Evolutionary conservation across 2,113 vertebrate species (phyloP).

Genomic region (Phalacrocorax carbo): DNA sequence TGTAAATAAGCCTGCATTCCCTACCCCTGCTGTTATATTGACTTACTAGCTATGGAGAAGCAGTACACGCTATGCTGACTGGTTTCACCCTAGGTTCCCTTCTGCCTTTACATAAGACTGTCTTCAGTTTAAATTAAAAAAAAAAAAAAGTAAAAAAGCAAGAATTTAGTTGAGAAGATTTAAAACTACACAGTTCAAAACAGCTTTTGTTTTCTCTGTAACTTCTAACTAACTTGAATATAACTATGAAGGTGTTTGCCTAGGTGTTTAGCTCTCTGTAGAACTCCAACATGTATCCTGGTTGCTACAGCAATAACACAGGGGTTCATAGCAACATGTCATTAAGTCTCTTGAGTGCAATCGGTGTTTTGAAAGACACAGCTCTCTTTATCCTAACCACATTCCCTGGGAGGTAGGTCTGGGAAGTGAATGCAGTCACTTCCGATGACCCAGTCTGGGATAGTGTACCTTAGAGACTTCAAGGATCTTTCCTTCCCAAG

Average conservation of each 20-base stretch:
- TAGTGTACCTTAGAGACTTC: neutral
- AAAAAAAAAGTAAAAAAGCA: neutral
- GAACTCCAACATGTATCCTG: neutral
- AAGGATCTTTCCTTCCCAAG: neutral
- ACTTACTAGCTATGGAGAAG: neutral
- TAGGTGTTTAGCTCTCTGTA: neutral
- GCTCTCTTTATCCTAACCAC: neutral
- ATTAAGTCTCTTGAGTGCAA: neutral
- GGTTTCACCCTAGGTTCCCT: neutral
- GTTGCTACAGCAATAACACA: neutral
- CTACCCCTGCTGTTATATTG: neutral
- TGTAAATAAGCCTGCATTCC: neutral
- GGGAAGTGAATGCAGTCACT: neutral
- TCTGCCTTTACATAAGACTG: neutral
- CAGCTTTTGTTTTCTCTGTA: neutral
- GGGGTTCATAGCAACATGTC: neutral
- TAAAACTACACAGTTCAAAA: neutral
- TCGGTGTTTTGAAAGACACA: accelerated
- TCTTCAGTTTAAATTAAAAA: neutral
- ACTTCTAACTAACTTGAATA: neutral
- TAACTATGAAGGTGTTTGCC: neutral
- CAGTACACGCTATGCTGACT: neutral
- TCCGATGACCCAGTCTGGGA: neutral
- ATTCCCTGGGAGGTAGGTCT: neutral
- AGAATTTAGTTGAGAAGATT: neutral